These are phyloP conservation scores for Thryonomys swinderianus DNA, from an alignment of 2,113 vertebrate genomes.

Conservation along the genomic window DNA sequence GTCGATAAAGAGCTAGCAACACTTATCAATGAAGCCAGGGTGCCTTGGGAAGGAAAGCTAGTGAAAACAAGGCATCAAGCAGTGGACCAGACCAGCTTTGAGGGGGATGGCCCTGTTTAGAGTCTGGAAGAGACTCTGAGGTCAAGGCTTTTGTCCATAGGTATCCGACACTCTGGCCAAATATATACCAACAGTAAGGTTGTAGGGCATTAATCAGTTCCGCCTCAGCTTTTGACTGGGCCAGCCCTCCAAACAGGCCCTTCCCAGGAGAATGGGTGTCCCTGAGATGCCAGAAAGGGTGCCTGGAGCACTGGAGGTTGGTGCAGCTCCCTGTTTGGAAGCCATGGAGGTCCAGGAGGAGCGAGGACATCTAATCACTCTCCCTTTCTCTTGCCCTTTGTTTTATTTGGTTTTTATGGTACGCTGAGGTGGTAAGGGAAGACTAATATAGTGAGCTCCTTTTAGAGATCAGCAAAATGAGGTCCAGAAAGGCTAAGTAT, in stretches of 20 bases:
- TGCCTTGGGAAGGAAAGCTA: conserved; percentile 66
- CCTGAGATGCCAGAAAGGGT: not conserved
- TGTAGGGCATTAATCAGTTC: not conserved
- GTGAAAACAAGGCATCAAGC: conserved; percentile 51
- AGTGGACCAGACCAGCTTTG: conserved; percentile 19
- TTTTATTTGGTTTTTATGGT: not conserved
- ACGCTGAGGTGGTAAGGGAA: not conserved
- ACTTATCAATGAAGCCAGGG: conserved; percentile 76
- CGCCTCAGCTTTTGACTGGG: not conserved
- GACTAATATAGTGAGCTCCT: not conserved
- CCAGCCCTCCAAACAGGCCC: not conserved
- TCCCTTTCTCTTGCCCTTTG: not conserved
- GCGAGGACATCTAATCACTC: not conserved
- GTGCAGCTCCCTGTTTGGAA: not conserved
- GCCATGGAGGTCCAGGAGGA: not conserved
- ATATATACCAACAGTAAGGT: not conserved
- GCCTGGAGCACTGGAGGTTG: too few species aligned
- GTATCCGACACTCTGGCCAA: not conserved
- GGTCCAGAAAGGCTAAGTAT: not conserved
- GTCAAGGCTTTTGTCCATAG: not conserved
- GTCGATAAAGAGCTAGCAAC: conserved; percentile 79
- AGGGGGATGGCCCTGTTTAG: not conserved
- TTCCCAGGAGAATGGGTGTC: not conserved
- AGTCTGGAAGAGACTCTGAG: not conserved
- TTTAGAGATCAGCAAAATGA: not conserved